These are phyloP conservation scores for Crambe crambe DNA, from an alignment of 37 sponge, comb jelly and placozoan genomes.

Conservation along the genomic window DNA sequence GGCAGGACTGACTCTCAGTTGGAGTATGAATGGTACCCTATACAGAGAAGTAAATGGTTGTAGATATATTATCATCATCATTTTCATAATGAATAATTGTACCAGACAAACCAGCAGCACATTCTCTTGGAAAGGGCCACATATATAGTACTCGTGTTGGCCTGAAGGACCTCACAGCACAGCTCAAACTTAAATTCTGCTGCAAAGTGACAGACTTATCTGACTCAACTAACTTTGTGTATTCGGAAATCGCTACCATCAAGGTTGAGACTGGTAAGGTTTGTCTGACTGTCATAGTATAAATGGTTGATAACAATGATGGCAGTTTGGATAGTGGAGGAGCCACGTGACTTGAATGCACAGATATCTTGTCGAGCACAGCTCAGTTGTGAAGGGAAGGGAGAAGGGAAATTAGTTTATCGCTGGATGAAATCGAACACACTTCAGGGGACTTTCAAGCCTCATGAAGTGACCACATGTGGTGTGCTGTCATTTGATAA, in stretches of 20 bases:
- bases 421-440: slow-evolving; percentile 32
- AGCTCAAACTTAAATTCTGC: not conserved
- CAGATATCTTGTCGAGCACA: not conserved
- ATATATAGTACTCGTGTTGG: too few species aligned
- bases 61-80: not conserved
- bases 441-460: slow-evolving; percentile 6
- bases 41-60: not conserved
- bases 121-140: too few species aligned
- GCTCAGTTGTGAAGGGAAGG: slow-evolving; percentile 26
- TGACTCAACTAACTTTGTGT: not conserved
- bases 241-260: not conserved
- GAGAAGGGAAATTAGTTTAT: slow-evolving; percentile 6
- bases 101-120: too few species aligned
- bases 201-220: not conserved
- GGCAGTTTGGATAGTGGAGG: slow-evolving; percentile 35
- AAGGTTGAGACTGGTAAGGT: not conserved
- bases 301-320: too few species aligned
- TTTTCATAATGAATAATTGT: too few species aligned
- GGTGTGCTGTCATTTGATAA: slow-evolving; percentile 2
- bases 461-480: not conserved
- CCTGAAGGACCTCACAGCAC: not conserved
- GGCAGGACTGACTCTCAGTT: not conserved
- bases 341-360: slow-evolving; percentile 13
- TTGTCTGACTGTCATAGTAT: not conserved
- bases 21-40: not conserved